Evolutionary conservation across 2,113 vertebrate species (phyloP).

Genomic region (Phalacrocorax carbo): DNA sequence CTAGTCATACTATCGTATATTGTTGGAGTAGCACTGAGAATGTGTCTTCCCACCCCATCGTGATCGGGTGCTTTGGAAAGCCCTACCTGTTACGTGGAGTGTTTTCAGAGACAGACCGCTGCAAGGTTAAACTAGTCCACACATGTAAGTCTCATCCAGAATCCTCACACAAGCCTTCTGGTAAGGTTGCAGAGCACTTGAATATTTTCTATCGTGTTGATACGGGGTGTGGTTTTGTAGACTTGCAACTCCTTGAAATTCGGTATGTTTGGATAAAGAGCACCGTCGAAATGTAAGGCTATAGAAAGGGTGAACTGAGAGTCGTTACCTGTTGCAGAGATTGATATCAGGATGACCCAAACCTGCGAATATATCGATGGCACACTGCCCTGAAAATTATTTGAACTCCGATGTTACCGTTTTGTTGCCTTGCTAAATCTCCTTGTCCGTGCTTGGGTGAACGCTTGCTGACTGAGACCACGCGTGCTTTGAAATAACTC

Average conservation of each 20-base stretch:
- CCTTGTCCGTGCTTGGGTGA: not conserved
- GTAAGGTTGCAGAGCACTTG: not conserved
- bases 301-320: not conserved
- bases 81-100: not conserved
- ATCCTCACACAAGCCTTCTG: not conserved
- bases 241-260: not conserved
- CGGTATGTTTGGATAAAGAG: fast-evolving
- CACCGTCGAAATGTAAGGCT: fast-evolving
- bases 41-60: not conserved
- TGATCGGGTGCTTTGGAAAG: not conserved
- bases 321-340: not conserved
- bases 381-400: not conserved
- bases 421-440: not conserved
- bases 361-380: not conserved
- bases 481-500: not conserved
- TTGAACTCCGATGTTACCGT: fast-evolving
- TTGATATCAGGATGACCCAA: not conserved
- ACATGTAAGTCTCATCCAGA: not conserved
- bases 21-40: not conserved
- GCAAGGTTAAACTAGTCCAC: not conserved
- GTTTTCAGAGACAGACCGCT: not conserved
- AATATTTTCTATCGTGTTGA: not conserved
- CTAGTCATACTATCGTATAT: not conserved
- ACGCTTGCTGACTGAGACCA: not conserved
- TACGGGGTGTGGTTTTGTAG: not conserved